Conservation (phyloP, 2,113 vertebrate species). For the Empidonax alnorum region DNA sequence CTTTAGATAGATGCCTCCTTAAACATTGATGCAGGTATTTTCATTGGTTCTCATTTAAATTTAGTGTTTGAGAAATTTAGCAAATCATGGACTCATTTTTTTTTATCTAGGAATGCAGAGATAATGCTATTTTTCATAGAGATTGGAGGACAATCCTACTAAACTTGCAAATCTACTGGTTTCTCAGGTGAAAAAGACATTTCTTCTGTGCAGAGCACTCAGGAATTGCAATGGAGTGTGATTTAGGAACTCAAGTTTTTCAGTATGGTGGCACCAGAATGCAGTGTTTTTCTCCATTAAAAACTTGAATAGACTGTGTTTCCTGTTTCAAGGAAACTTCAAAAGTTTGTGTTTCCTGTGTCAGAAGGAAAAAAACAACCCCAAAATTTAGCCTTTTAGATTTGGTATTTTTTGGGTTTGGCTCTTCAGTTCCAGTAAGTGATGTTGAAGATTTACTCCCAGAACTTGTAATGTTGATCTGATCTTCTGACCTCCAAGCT, state of each 20-base stretch:
- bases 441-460: not conserved
- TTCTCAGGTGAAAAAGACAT: not conserved
- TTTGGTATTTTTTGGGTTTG: not conserved
- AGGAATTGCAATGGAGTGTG: not conserved
- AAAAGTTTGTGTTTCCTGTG: not conserved
- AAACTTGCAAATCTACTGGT: not conserved
- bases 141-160: not conserved
- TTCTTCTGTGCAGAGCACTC: not conserved
- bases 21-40: not conserved
- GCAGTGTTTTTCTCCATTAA: not conserved
- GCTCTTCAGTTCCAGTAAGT: not conserved
- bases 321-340: not conserved
- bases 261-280: not conserved
- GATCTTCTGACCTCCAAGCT: not conserved
- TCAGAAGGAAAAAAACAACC: not conserved
- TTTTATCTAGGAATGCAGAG: not conserved
- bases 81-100: not conserved
- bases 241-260: not conserved
- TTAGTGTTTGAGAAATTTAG: not conserved
- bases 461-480: not conserved
- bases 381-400: not conserved
- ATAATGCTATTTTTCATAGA: not conserved
- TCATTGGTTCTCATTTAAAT: not conserved
- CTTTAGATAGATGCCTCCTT: not conserved
- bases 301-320: not conserved